A percentile compares a stretch with the other conserved stretches of the same genome.
phyloP scores from a whole-genome alignment of 1,140 invertebrate genomes.

The Lycorma delicatula region DNA sequence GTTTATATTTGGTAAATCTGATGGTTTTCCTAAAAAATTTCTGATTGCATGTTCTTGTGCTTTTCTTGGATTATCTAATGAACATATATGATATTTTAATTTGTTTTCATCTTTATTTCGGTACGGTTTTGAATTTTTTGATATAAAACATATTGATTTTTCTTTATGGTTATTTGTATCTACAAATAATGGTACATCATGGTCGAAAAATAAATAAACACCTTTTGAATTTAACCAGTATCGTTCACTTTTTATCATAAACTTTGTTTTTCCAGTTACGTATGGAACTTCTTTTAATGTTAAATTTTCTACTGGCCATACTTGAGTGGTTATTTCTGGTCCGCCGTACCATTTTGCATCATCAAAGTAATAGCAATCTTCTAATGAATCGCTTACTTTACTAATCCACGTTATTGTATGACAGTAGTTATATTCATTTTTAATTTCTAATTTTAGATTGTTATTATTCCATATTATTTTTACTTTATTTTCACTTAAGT shows the following conservation, averaged over 20 bases:
- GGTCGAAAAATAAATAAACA: slow-evolving; percentile 20
- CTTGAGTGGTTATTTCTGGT: neutral
- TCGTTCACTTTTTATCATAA: slow-evolving; percentile 18
- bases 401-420: neutral
- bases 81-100: slow-evolving; percentile 50
- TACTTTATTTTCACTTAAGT: no score
- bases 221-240: slow-evolving; percentile 26
- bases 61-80: slow-evolving; percentile 41
- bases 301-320: slow-evolving; percentile 18
- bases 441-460: no score
- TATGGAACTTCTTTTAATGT: neutral
- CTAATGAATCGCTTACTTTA: neutral
- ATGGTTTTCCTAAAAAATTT: slow-evolving; percentile 50
- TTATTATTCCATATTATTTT: no score
- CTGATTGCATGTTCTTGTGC: slow-evolving; percentile 54
- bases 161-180: slow-evolving; percentile 44
- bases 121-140: slow-evolving; percentile 47
- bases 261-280: slow-evolving; percentile 1
- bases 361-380: slow-evolving; percentile 4
- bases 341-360: slow-evolving; percentile 18
- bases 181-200: slow-evolving; percentile 19
- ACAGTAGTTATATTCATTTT: no score
- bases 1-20: slow-evolving; percentile 48
- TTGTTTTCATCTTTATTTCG: slow-evolving; percentile 29
- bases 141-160: slow-evolving; percentile 50